Evolutionary conservation across 2,113 vertebrate species (phyloP).

Genomic region (Poecile atricapillus): DNA sequence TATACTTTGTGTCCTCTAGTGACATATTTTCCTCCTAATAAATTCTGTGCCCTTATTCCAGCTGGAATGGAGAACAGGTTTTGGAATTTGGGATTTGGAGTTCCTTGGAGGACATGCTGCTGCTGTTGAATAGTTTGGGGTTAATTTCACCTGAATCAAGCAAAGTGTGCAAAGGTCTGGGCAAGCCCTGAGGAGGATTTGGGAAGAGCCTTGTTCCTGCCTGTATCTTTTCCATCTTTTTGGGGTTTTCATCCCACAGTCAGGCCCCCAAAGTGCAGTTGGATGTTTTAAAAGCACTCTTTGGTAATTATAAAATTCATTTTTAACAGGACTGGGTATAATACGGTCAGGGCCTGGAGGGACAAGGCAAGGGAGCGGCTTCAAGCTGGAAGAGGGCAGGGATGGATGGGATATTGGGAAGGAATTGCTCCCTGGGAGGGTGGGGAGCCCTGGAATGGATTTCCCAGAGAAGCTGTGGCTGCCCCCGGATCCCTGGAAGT

Average conservation of each 20-base stretch:
- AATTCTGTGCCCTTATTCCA: not conserved
- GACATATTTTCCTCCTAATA: not conserved
- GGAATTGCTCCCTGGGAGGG: not conserved
- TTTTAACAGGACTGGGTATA: not conserved
- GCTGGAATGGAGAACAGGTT: not conserved
- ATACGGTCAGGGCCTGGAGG: not conserved
- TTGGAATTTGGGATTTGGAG: not conserved
- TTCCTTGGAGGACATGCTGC: not conserved
- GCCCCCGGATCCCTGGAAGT: not conserved
- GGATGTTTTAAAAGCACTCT: not conserved
- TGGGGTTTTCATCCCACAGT: not conserved
- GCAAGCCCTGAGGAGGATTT: not conserved
- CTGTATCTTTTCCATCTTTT: not conserved
- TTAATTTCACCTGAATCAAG: not conserved
- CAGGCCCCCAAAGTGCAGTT: not conserved
- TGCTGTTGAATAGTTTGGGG: not conserved
- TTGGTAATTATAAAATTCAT: accelerated
- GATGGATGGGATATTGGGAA: not conserved
- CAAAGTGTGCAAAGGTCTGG: not conserved
- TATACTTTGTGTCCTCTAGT: no score
- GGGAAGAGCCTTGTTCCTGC: not conserved
- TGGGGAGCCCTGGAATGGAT: not conserved
- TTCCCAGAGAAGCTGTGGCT: not conserved
- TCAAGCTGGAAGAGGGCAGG: not conserved
- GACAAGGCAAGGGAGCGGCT: not conserved